phyloP scores from a whole-genome alignment of 30 jellyfish, hydroid and myxozoan species.

The Mastigias papua region DNA sequence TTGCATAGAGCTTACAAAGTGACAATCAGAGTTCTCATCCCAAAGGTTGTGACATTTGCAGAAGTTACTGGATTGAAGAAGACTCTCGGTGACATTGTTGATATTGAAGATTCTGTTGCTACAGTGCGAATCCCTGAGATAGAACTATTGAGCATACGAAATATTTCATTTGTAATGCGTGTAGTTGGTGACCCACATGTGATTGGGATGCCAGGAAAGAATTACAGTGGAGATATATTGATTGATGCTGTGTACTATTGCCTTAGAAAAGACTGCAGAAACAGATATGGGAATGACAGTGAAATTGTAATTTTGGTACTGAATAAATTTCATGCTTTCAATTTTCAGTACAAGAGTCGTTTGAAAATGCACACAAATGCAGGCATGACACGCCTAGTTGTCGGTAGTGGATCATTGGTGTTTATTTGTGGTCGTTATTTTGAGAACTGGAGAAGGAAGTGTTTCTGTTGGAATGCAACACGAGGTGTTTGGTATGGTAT shows the following conservation, averaged over 20 bases:
- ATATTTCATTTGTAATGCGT: not conserved
- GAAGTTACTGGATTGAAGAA: not conserved
- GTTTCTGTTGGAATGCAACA: not conserved
- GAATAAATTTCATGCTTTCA: not conserved
- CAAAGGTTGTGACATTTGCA: not conserved
- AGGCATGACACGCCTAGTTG: not conserved
- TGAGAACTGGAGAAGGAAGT: not conserved
- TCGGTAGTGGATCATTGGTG: not conserved
- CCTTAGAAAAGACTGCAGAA: slow-evolving; percentile 12
- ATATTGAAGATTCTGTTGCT: not conserved
- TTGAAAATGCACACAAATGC: not conserved
- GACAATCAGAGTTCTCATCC: not conserved
- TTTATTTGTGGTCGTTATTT: not conserved
- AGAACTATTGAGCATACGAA: not conserved
- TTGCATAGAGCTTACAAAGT: slow-evolving; percentile 10
- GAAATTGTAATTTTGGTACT: not conserved
- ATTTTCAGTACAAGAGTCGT: not conserved
- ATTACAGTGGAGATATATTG: slow-evolving; percentile 1
- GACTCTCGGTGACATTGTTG: not conserved
- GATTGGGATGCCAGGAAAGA: slow-evolving; percentile 4
- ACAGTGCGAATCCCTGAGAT: slow-evolving; percentile 7
- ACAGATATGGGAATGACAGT: not conserved
- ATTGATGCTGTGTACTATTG: slow-evolving; percentile 5
- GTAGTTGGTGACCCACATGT: not conserved
- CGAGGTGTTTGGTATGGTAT: not conserved